Conservation (phyloP, 1,140 invertebrate species). For the Sycophila sp. region DNA sequence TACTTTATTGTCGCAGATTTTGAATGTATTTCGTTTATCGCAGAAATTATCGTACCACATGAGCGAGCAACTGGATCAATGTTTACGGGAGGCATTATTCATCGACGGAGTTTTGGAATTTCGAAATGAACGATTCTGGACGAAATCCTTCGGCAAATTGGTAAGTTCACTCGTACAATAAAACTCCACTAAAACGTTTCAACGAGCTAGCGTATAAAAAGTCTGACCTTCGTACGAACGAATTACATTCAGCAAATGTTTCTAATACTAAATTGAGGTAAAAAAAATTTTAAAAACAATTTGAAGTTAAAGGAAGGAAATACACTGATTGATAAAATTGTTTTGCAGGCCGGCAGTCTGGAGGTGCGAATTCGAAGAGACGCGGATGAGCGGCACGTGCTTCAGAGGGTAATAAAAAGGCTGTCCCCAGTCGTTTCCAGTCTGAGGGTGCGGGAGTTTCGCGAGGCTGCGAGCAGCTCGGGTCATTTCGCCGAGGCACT, state of each 20-base stretch:
- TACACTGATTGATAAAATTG: no score
- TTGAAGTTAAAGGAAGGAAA: no score
- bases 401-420: conserved; percentile 71
- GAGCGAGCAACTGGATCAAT: conserved; percentile 71
- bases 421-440: conserved; percentile 69
- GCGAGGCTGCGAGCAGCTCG: conserved; percentile 29
- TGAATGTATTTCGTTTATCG: neutral
- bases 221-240: no score
- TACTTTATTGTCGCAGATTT: no score
- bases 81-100: conserved; percentile 72
- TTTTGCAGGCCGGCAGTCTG: conserved; percentile 69
- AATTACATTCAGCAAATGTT: no score
- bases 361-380: conserved; percentile 73
- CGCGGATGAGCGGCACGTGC: conserved; percentile 74
- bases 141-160: conserved; percentile 73
- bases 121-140: conserved; percentile 77
- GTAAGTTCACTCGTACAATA: no score
- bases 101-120: conserved; percentile 79
- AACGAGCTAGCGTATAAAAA: no score
- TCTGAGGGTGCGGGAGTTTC: conserved; percentile 71
- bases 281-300: conserved; percentile 1
- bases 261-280: no score
- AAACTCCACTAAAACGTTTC: no score
- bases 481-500: conserved; percentile 15
- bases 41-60: conserved; percentile 72